phyloP scores from a whole-genome alignment of 2,797 vertebrate species.

The Okamejei kenojei region DNA sequence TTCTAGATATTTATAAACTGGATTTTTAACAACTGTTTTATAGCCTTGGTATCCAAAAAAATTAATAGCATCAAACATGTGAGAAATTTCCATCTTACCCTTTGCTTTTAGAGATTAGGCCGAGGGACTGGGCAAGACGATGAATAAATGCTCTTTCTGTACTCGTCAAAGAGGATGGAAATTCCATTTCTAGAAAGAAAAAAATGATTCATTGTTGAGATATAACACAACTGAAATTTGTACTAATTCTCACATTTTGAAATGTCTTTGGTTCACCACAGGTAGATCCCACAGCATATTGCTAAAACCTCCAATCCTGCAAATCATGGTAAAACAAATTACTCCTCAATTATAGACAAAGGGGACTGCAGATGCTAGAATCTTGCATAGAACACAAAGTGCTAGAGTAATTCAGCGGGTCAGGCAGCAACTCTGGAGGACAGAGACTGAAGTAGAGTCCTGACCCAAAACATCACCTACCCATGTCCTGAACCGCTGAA shows the following conservation, averaged over 20 bases:
- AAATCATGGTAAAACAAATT: neutral
- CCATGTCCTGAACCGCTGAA: too few relatives aligned
- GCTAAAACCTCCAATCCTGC: neutral
- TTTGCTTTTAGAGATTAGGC: slow-evolving; percentile 81
- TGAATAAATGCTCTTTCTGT: slow-evolving; percentile 84
- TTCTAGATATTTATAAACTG: neutral
- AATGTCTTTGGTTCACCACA: neutral
- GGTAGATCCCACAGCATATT: neutral
- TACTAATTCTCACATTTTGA: neutral
- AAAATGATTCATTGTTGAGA: neutral
- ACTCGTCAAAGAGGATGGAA: slow-evolving; percentile 79
- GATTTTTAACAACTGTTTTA: too few relatives aligned
- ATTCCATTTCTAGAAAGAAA: slow-evolving; percentile 72
- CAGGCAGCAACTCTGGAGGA: too few relatives aligned
- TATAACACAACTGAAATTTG: neutral
- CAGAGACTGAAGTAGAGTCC: too few relatives aligned
- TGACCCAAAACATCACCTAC: too few relatives aligned
- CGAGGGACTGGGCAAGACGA: slow-evolving; percentile 72
- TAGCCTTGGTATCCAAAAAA: neutral
- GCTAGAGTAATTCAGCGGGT: too few relatives aligned
- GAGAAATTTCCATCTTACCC: slow-evolving; percentile 61
- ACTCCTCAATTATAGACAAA: neutral
- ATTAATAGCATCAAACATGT: neutral
- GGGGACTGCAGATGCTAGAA: too few relatives aligned
- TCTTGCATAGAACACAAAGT: too few relatives aligned